A percentile compares a stretch with the other conserved stretches of the same genome.
Evolutionary conservation across 2,113 vertebrate species (phyloP).

Genomic region (Sula dactylatra): DNA sequence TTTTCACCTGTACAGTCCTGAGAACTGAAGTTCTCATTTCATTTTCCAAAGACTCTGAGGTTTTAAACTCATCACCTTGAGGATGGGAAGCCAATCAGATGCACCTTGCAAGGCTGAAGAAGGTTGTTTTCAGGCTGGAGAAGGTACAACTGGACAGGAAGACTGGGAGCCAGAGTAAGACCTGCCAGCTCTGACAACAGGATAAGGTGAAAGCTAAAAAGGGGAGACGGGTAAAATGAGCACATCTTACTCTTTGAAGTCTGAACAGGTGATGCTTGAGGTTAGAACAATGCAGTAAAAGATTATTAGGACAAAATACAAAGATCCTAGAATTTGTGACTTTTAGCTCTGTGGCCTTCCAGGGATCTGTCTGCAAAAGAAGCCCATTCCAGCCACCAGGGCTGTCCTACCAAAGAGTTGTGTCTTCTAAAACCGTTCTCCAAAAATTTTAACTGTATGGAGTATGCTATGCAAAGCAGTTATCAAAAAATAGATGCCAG

Average conservation of each 20-base stretch:
- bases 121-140: not conserved
- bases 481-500: slow-evolving; percentile 63
- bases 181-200: not conserved
- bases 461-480: slow-evolving; percentile 60
- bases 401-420: not conserved
- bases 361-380: not conserved
- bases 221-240: not conserved
- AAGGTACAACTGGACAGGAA: not conserved
- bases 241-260: not conserved
- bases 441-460: slow-evolving; percentile 33
- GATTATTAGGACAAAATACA: not conserved
- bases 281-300: not conserved
- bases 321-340: not conserved
- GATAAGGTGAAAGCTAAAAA: not conserved
- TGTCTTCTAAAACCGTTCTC: not conserved
- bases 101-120: not conserved
- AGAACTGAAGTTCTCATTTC: not conserved
- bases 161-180: not conserved
- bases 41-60: not conserved
- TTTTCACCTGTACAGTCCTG: not conserved
- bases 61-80: not conserved
- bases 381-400: not conserved
- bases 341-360: not conserved
- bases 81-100: not conserved
- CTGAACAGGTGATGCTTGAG: not conserved